Percentiles rank a stretch among this genome's conserved stretches.
These are phyloP conservation scores for Micrastur ruficollis DNA, from an alignment of 2,797 vertebrate species.

Conservation along the genomic window DNA sequence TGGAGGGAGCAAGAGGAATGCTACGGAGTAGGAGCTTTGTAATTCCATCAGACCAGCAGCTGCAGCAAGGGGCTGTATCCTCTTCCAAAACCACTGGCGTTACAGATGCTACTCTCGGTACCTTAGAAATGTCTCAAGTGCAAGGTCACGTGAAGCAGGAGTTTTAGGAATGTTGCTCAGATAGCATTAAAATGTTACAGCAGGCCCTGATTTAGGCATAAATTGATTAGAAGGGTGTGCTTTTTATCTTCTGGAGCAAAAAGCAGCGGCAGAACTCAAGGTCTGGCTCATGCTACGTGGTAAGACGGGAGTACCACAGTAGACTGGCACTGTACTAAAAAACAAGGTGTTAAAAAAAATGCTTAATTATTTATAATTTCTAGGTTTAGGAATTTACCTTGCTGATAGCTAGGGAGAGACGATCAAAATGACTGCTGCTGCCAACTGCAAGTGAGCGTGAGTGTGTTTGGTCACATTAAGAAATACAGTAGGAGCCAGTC, in stretches of 20 bases:
- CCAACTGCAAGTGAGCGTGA: not conserved
- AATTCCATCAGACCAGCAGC: not conserved
- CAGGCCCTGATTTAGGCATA: not conserved
- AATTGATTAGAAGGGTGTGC: not conserved
- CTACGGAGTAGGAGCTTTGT: not conserved
- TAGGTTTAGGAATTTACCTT: not conserved
- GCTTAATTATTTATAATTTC: not conserved
- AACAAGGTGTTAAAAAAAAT: not conserved
- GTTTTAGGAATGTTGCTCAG: not conserved
- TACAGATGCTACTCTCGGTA: not conserved
- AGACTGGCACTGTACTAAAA: not conserved
- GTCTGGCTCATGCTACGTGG: rapidly evolving
- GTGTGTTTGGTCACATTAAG: not conserved
- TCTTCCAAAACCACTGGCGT: not conserved
- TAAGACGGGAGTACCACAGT: too few relatives aligned
- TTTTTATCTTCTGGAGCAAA: not conserved
- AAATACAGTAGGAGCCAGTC: not conserved
- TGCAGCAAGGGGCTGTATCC: not conserved
- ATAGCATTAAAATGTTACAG: not conserved
- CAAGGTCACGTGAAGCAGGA: not conserved
- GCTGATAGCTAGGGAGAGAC: not conserved
- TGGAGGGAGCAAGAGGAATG: not conserved
- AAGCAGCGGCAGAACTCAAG: not conserved
- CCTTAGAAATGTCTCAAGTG: not conserved
- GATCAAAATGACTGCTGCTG: not conserved